phyloP scores from a whole-genome alignment of 2,888 invertebrate species.

The Spilarctia lutea region DNA sequence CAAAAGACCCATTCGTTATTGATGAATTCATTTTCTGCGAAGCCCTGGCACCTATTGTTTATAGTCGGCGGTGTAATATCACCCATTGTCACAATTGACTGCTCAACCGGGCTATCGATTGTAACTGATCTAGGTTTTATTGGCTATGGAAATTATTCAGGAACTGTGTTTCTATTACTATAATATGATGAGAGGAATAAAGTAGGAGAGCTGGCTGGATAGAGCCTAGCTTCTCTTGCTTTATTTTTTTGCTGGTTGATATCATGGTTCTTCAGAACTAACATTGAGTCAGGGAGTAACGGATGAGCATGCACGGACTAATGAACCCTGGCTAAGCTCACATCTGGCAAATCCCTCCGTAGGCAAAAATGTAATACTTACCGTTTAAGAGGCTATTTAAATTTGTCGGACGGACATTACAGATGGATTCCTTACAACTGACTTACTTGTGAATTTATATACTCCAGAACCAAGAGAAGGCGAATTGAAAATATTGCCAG shows the following conservation, averaged over 20 bases:
- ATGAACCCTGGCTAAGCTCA: too few relatives aligned
- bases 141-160: neutral
- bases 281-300: neutral
- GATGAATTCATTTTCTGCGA: constrained; percentile 6
- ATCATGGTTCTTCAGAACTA: too few relatives aligned
- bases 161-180: neutral
- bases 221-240: too few relatives aligned
- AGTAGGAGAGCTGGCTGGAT: neutral
- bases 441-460: neutral
- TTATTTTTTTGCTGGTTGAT: too few relatives aligned
- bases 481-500: neutral
- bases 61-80: neutral
- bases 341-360: too few relatives aligned
- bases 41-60: neutral
- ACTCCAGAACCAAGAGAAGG: neutral
- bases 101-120: neutral
- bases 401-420: neutral
- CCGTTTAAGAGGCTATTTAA: neutral
- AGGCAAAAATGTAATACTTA: neutral
- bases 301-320: neutral
- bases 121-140: neutral
- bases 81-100: constrained; percentile 3
- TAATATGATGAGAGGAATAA: neutral
- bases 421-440: neutral
- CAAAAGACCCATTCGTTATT: constrained; percentile 7